phyloP scores from a whole-genome alignment of 2,797 vertebrate genomes.

The Melopsittacus undulatus region DNA sequence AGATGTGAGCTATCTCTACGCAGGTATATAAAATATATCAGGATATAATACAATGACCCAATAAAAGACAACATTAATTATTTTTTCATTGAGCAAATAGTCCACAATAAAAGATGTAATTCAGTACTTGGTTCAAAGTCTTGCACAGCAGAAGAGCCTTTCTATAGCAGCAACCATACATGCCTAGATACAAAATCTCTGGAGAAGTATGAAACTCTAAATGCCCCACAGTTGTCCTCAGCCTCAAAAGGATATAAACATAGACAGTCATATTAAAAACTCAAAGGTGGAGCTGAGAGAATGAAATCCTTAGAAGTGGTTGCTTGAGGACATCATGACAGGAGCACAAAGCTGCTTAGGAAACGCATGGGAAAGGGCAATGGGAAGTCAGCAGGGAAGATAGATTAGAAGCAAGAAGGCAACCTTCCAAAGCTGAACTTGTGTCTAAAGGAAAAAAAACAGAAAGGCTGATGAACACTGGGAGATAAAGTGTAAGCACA shows the following conservation, averaged over 20 bases:
- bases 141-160: not conserved
- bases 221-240: not conserved
- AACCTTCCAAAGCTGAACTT: not conserved
- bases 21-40: not conserved
- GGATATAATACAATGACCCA: not conserved
- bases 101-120: not conserved
- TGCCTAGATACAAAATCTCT: not conserved
- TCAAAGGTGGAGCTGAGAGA: not conserved
- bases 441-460: not conserved
- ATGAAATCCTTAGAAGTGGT: not conserved
- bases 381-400: not conserved
- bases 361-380: not conserved
- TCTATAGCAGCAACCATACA: not conserved
- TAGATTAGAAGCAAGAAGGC: not conserved
- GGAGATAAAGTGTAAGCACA: not conserved
- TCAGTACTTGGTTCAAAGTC: not conserved
- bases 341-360: not conserved
- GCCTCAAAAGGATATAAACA: not conserved
- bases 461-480: not conserved
- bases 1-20: not conserved
- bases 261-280: not conserved
- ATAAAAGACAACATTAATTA: not conserved
- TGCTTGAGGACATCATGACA: not conserved
- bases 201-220: not conserved
- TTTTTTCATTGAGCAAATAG: not conserved